Evolutionary conservation across 2,113 vertebrate species (phyloP), one percentile per base, ranked within the genome.

Genomic region (Saccopteryx bilineata): DNA sequence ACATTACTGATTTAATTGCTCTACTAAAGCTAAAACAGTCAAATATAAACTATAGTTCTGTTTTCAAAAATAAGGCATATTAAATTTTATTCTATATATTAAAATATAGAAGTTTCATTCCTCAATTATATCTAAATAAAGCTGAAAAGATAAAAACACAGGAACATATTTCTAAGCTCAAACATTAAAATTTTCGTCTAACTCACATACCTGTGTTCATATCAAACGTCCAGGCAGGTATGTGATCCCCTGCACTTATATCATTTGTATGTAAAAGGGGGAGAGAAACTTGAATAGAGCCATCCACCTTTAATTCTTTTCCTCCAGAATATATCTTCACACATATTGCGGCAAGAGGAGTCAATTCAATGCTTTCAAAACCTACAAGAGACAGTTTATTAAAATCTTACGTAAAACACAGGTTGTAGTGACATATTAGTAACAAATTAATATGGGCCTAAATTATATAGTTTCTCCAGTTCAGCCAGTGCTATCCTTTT

Each of bases 171-270:
- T 81, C 33, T 85, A 66, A 52, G 50, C 58, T 12, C 80, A 80
- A 92, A 17, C 69, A 17, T 28, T 72, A 31, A 39, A 26, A 82
- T 65, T 46, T 84, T 71, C 56, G 18, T 3, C 1, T 33, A 24
- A 4, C 9, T 66, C 63, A 98, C 98, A 93, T 97, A 99, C 99
- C 99, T 54, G 98, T 99, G 97, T 98, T 99, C 97, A 98, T 98
- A 96, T 99, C 98, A 9, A 99, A 99, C 31, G 99, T 98, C 99
- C 99, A 99, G 2, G 99, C 99, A 39, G 99, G 99, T 61, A 99
- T 90, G 2, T 98, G 98, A 61, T 99, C 99, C 4, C 99, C 98
- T 5, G 98, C 95, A 90, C 98, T 98, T 11, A 99, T 60, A 81
- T 93, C 68, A 50, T 97, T 98, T 94, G 95, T 74, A 82, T 97